Base-by-base conservation (phyloP, 2,113 vertebrate species). In the Cyanoderma ruficeps region DNA sequence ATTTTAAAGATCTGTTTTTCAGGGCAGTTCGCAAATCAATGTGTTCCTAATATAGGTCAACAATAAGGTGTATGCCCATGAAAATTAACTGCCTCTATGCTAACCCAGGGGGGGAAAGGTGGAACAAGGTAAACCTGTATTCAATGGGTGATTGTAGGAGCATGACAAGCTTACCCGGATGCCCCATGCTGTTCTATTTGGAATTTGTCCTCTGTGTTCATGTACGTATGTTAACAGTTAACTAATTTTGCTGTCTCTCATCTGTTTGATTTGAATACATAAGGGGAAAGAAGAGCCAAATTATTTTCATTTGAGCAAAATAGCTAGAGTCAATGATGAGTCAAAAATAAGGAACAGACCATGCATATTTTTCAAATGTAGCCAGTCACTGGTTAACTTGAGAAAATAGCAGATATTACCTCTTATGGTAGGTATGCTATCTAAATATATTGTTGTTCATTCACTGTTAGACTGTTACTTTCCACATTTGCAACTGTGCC, bases 121-220 rank as follows among this genome's bases (percentile, higher is more conserved):
- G 21, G 42, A 89, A 84, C 19, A 69, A 89, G 30, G 64, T 71
- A 91, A 93, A 86, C 16, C 22, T 82, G 4, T 46, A 83, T 70
- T 88, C 60, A 70, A 82, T 68, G 16, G 17, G 41, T 74, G 50
- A 85, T 76, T 82, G 55, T 70, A 76, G 53, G 77, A 77, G 70
- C 74, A 81, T 74, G 52, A 88, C 28, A 76, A 94, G 83, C 84
- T 91, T 80, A 87, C 11, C 42, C 67, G 77, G 35, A 25, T 21
- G 56, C 55, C 69, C 85, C 22, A 21, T 65, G 49, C 67, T 83
- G 42, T 16, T 92, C 30, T 87, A 41, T 69, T 89, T 91, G 89
- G 93, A 95, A 83, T 95, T 92, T 93, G 76, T 80, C 70, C 70
- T 89, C 92, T 88, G n/a, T 92, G 67, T 65, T 93, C 90, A 71